phyloP scores from a whole-genome alignment of 2,797 vertebrate genomes.

The Podargus strigoides region DNA sequence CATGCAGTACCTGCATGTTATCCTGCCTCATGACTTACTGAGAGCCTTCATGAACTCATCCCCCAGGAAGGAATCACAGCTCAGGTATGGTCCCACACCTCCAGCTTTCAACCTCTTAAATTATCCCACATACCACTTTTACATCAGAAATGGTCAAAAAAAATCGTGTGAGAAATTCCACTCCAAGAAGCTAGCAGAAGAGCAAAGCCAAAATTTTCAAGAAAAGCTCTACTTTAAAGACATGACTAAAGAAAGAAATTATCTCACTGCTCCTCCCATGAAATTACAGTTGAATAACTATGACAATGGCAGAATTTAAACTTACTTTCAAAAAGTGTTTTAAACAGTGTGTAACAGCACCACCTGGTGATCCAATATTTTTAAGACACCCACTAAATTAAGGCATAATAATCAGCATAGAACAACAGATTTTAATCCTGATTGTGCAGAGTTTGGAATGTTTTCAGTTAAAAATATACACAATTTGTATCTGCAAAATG shows the following conservation, averaged over 20 bases:
- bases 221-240: neutral
- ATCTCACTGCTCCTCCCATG: neutral
- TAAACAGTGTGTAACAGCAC: constrained; percentile 21
- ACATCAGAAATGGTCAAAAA: neutral
- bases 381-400: neutral
- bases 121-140: neutral
- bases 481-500: neutral
- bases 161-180: neutral
- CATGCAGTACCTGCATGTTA: neutral
- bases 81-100: neutral
- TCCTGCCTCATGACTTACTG: neutral
- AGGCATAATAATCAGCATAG: neutral
- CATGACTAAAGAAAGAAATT: neutral
- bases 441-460: neutral
- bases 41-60: neutral
- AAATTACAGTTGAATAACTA: neutral
- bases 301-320: neutral
- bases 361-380: constrained; percentile 27
- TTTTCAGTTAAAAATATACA: neutral
- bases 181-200: neutral
- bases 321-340: neutral
- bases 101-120: neutral
- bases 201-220: neutral
- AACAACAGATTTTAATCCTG: neutral
- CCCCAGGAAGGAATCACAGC: neutral